These are phyloP conservation scores for Elephas maximus DNA, from an alignment of 2,113 vertebrate genomes.

Conservation along the genomic window DNA sequence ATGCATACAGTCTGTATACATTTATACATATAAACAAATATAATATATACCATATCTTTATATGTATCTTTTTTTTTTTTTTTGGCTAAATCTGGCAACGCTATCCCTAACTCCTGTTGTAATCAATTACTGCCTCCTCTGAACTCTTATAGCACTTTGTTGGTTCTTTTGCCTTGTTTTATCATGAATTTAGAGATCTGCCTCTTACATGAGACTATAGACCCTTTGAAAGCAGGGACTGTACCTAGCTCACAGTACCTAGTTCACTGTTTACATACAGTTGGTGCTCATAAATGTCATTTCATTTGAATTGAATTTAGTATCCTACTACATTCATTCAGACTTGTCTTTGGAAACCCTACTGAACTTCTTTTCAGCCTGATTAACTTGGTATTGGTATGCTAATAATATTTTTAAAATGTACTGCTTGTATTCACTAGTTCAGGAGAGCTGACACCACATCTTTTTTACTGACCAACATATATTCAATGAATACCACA, in stretches of 20 bases:
- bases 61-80: no score
- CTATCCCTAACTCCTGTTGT: no score
- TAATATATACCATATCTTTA: no score
- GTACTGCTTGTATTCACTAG: not conserved
- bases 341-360: not conserved
- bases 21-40: no score
- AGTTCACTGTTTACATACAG: not conserved
- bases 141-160: no score
- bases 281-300: not conserved
- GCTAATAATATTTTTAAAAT: constrained; percentile 3
- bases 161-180: not conserved
- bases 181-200: not conserved
- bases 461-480: not conserved
- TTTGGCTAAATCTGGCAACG: no score
- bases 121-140: no score
- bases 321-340: not conserved
- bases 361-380: no score
- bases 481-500: not conserved
- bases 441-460: not conserved
- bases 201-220: not conserved
- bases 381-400: not conserved
- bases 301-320: not conserved
- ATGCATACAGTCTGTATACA: no score
- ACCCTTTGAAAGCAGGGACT: no score
- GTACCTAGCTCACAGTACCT: not conserved